Evolutionary conservation across 1,140 invertebrate species (phyloP), one percentile per base, ranked within the genome.

Genomic region (Drosophila erecta): DNA sequence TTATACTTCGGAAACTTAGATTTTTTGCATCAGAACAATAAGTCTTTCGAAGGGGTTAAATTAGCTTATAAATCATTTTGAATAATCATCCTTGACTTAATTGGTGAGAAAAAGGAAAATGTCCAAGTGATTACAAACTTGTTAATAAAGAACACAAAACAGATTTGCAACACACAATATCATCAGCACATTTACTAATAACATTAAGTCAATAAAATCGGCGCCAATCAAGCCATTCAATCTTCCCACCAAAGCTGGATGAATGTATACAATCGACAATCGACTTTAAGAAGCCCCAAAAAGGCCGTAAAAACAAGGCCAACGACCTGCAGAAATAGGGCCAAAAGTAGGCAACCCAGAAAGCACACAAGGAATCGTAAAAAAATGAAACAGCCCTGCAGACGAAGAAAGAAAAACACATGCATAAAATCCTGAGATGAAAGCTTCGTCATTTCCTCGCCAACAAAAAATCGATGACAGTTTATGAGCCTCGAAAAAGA

Each of bases 401-500:
- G n/a, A 62, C 44, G 11, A 22, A 1, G 14, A 27, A 47, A 27
- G 11, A 38, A 14, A 27, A 27, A 47, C 44, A 73, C 70, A 72
- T 64, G 47, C 46, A 50, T 59, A 60, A 49, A 38, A 33, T 24
- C 24, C 44, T 30, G 35, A 17, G 71, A 41, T 72, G 71, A 74
- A 72, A 72, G 67, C 71, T 50, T 38, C 54, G 15, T 54, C 46
- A 71, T 58, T 50, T 70, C 44, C 60, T n/a, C 37, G 24, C 44
- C 43, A 61, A 66, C 17, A 53, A 70, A 57, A 70, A 71, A 70
- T 66, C 66, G 83, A 78, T 89, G 84, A 89, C 84, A 89, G 69
- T 69, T 80, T 77, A 80, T 89, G 79, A 80, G 53, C 67, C 61
- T 57, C 24, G 14, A 12, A n/a, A 35, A 35, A 30, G 62, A 79